phyloP scores from a whole-genome alignment of 2,113 vertebrate species.

The Brachypteracias leptosomus region DNA sequence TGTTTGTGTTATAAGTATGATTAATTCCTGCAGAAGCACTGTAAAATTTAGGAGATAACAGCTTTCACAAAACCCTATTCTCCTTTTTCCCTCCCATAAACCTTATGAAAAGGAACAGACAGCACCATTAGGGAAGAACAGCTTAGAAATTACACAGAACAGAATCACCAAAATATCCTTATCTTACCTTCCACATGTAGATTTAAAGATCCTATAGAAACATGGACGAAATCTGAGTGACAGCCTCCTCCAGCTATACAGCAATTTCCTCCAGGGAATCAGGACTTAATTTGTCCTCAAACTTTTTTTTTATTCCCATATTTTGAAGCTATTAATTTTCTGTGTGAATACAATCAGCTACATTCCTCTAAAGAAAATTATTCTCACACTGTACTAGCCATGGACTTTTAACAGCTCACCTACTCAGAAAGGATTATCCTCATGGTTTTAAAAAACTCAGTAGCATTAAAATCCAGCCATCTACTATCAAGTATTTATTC shows the following conservation, averaged over 20 bases:
- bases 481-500: neutral
- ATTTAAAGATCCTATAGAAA: neutral
- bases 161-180: neutral
- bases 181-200: fast-evolving
- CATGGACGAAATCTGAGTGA: neutral
- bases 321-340: neutral
- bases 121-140: neutral
- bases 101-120: neutral
- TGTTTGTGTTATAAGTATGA: neutral
- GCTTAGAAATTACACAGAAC: neutral
- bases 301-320: neutral
- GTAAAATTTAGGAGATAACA: neutral
- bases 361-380: neutral
- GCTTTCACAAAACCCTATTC: neutral
- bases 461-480: neutral
- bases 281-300: neutral
- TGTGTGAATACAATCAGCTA: neutral
- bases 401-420: neutral
- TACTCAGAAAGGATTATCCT: neutral
- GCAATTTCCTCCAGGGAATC: neutral
- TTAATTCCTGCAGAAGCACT: neutral
- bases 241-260: neutral
- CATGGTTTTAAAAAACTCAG: neutral
- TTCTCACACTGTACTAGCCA: neutral
- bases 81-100: neutral